phyloP scores from a whole-genome alignment of 2,888 invertebrate genomes.

The Dastarcus helophoroides region DNA sequence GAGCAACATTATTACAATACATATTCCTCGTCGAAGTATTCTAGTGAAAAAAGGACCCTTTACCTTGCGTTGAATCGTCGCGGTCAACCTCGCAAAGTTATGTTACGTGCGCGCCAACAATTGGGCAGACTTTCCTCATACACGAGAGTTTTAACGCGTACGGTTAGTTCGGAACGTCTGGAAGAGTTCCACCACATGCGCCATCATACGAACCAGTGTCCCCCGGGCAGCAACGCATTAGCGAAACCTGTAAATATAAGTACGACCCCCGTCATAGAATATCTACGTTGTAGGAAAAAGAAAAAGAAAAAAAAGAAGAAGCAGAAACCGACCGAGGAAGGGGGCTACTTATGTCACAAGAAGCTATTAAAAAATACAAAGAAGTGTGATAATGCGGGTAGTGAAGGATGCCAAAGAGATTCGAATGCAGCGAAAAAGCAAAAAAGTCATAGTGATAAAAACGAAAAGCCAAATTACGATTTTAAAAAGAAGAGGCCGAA shows the following conservation, averaged over 20 bases:
- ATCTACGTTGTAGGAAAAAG: constrained; percentile 39
- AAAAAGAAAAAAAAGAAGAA: constrained; percentile 43
- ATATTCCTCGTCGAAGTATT: constrained; percentile 66
- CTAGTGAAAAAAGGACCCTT: constrained; percentile 55
- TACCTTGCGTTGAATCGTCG: constrained; percentile 67
- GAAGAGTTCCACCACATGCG: constrained; percentile 40
- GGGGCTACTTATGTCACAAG: constrained; percentile 30
- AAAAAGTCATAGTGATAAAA: constrained; percentile 20
- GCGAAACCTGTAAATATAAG: too few relatives aligned
- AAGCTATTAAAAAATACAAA: constrained; percentile 26
- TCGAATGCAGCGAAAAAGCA: constrained; percentile 27
- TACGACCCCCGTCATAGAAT: constrained; percentile 27
- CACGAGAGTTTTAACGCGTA: constrained; percentile 56
- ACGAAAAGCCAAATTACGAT: constrained; percentile 24
- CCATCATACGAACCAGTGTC: constrained; percentile 32
- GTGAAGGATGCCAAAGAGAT: constrained; percentile 37
- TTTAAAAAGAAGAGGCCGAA: constrained; percentile 36
- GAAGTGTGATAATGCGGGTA: constrained; percentile 26
- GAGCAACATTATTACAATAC: constrained; percentile 78
- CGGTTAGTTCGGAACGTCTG: constrained; percentile 42
- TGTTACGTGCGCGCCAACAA: constrained; percentile 51
- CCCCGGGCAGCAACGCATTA: constrained; percentile 13
- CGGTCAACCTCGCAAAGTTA: constrained; percentile 61
- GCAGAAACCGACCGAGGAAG: constrained; percentile 27
- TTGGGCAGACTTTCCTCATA: constrained; percentile 66